Percentiles rank a stretch among this genome's conserved stretches.
These are phyloP conservation scores for Lochmaea capreae DNA, from an alignment of 2,888 invertebrate genomes.

Conservation along the genomic window DNA sequence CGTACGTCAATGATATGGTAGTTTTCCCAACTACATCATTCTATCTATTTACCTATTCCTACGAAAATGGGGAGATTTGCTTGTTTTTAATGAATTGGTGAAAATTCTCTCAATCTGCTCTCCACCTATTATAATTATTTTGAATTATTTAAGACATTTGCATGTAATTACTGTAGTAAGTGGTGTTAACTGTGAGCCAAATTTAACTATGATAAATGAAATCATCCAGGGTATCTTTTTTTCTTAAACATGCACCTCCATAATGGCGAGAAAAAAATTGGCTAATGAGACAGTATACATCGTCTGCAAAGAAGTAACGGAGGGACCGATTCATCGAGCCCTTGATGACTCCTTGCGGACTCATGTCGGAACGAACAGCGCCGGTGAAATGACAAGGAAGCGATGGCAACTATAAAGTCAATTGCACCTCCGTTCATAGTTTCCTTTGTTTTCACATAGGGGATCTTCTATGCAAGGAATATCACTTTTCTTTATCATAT, in stretches of 20 bases:
- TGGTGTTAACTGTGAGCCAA: background rate
- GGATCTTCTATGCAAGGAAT: conserved; percentile 26
- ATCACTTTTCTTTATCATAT: conserved; percentile 40
- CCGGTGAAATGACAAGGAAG: conserved; percentile 10
- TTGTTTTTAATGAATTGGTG: too few species aligned
- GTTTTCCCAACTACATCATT: too few species aligned
- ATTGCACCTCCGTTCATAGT: conserved; percentile 55
- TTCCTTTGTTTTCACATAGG: conserved; percentile 33
- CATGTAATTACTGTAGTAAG: too few species aligned
- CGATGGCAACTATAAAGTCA: conserved; percentile 53
- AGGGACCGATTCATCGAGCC: conserved; percentile 51
- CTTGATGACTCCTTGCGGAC: conserved; percentile 60
- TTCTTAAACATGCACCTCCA: conserved; percentile 45
- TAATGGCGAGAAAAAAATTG: conserved; percentile 52
- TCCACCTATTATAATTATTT: too few species aligned
- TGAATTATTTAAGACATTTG: too few species aligned
- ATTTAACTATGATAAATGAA: background rate
- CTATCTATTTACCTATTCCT: too few species aligned
- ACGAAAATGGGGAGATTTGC: too few species aligned
- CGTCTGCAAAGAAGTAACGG: conserved; percentile 36
- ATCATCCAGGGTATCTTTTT: conserved; percentile 38
- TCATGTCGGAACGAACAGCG: conserved; percentile 52
- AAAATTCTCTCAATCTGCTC: too few species aligned
- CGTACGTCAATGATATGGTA: too few species aligned
- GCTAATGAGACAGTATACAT: conserved; percentile 50